Base-by-base conservation (phyloP, 2,797 vertebrate species). In the Hipposideros larvatus region DNA sequence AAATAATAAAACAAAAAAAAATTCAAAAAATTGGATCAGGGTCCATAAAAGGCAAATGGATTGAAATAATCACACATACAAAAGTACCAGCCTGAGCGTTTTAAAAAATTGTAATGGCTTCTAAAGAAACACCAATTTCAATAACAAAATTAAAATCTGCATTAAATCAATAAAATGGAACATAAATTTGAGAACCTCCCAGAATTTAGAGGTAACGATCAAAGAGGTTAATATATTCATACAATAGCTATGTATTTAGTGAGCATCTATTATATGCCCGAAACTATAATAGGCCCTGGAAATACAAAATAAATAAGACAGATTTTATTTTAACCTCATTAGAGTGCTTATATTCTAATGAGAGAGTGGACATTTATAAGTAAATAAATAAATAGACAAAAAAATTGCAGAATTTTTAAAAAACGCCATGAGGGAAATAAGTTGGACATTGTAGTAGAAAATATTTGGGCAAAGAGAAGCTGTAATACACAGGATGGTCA, bases 171-270 rank as follows among this genome's bases (percentile, higher is more conserved):
- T 66, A 89, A 73, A n/a, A 16, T 92, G 13, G 11, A 74, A 53
- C 28, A 80, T 65, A 87, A 10, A 14, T 77, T 70, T 77, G 18
- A 92, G 43, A 86, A 68, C 21, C 15, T 80, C 31, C 16, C 14
- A 74, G 65, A 92, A 85, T 85, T 74, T 65, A 66, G 65, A 91
- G 16, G 59, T 79, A 96, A 84, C 37, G 7, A 71, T 21, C 9
- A 71, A 84, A 53, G 18, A 21, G 7, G 22, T 66, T 61, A 61
- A 28, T 53, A 46, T 48, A 85, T 37, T 74, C 15, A 46, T 61
- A 51, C 6, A 78, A 57, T 51, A 89, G 83, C 55, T 3, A 61
- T 34, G 41, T 68, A 79, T 84, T 90, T 92, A 24, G 21, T 34
- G 21, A 55, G 71, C 9, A 65, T 88, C 43, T 51, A 63, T 7